Base-by-base conservation (phyloP, 2,888 invertebrate genomes). In the Drosophila buzzatii region DNA sequence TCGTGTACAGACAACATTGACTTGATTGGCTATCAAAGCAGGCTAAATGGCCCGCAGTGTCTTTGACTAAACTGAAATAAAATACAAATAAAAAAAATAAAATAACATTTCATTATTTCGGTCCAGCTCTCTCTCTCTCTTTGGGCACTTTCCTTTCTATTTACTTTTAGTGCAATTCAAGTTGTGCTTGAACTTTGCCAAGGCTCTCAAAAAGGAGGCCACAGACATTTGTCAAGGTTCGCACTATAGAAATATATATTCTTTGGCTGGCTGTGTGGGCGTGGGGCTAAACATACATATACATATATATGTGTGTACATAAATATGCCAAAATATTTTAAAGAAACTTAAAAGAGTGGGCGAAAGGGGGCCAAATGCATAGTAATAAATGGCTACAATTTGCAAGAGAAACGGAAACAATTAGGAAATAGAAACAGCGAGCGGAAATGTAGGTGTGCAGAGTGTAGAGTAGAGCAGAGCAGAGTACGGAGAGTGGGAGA, bases 151-250 rank as follows among this genome's bases (percentile, higher is more conserved):
- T 27, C 35, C 27, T 27, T 51, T 27, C 27, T 31, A 6, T 53
- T 33, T 27, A 20, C 4, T 20, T 37, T 39, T n/a, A 37, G 18
- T 59, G 31, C 31, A 52, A 44, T 42, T 63, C 60, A 53, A 56
- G 44, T 60, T 60, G 63, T 37, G 52, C 73, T 63, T 73, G 59
- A 76, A 62, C 73, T 57, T 77, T 56, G 52, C 33, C 59, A 39
- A 47, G 56, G 39, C 67, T 53, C 33, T 39, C 45, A 55, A 45
- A 56, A 56, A 73, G 73, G 23, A 53, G 77, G 61, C 49, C 56
- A 73, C 33, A 64, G 33, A 69, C 52, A 35, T 47, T 55, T 65
- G 53, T 45, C 69, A 79, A 74, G 79, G 76, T 51, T 79, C 27
- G 33, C 12, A 12, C 52, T 20, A 20, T 59, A 53, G n/a, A n/a